A percentile compares a stretch with the other conserved stretches of the same genome.
These are phyloP conservation scores for Agrotis puta DNA, from an alignment of 2,888 invertebrate species.

Conservation along the genomic window DNA sequence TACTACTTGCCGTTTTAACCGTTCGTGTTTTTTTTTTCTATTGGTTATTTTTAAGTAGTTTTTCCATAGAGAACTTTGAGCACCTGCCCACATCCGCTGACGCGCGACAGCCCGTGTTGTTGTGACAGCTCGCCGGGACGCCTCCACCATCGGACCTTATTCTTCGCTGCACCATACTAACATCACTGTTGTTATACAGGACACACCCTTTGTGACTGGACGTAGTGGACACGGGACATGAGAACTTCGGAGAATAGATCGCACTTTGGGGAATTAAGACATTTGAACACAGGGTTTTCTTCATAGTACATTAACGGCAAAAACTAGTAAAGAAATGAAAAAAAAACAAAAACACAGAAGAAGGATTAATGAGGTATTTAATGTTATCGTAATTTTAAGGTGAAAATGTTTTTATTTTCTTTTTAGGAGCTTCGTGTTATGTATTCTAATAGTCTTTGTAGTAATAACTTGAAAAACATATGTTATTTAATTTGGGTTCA, in stretches of 20 bases:
- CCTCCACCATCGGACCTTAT: slow-evolving; percentile 49
- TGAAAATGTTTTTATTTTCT: not conserved
- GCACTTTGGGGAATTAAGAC: slow-evolving; percentile 42
- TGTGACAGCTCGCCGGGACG: slow-evolving; percentile 85
- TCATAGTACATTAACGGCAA: not conserved
- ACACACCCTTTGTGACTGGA: slow-evolving; percentile 29
- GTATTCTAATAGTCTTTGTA: not conserved
- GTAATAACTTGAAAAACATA: not conserved
- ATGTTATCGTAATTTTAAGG: not conserved
- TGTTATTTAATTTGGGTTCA: too few relatives aligned
- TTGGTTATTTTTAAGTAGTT: too few relatives aligned
- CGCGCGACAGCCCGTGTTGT: slow-evolving; percentile 82
- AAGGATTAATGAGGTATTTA: not conserved
- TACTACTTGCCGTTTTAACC: too few relatives aligned
- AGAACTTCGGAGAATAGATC: slow-evolving; percentile 40
- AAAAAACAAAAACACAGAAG: too few relatives aligned
- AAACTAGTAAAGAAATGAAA: too few relatives aligned
- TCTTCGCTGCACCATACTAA: slow-evolving; percentile 38
- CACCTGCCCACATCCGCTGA: slow-evolving; percentile 69
- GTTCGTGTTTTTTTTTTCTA: too few relatives aligned
- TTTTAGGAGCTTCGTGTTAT: not conserved
- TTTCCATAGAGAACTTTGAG: slow-evolving; percentile 69
- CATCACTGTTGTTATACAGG: slow-evolving; percentile 51
- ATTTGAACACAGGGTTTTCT: slow-evolving; percentile 1
- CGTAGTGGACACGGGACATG: slow-evolving; percentile 9